A percentile compares a stretch with the other conserved stretches of the same genome.
Conservation (phyloP, 1,140 invertebrate species). For the Sycophila sp. region DNA sequence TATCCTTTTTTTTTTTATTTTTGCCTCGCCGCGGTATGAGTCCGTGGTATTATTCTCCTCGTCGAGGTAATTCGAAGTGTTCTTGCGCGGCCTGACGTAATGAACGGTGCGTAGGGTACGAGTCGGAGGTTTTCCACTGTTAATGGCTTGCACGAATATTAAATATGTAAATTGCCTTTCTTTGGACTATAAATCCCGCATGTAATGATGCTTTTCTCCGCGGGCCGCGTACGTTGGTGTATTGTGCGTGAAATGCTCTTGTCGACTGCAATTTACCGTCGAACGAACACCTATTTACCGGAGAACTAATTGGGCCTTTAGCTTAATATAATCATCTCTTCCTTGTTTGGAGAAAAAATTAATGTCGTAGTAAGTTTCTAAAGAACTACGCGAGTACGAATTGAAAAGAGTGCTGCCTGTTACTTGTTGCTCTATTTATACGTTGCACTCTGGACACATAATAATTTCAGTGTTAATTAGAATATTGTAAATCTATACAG, state of each 20-base stretch:
- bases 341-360: background rate
- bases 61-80: background rate
- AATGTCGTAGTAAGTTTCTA: too few relatives aligned
- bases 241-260: background rate
- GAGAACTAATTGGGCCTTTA: background rate
- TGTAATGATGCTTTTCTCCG: background rate
- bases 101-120: too few relatives aligned
- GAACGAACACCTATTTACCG: background rate
- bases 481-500: too few relatives aligned
- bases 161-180: constrained; percentile 2
- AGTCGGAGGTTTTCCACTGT: background rate
- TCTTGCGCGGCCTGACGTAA: background rate
- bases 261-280: background rate
- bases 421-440: too few relatives aligned
- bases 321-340: background rate
- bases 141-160: background rate
- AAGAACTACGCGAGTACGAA: too few relatives aligned
- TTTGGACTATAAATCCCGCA: background rate
- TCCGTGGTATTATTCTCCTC: background rate
- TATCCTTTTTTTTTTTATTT: too few relatives aligned
- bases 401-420: too few relatives aligned
- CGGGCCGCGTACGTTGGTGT: too few relatives aligned
- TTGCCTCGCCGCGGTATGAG: background rate
- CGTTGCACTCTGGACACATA: too few relatives aligned
- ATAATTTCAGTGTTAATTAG: too few relatives aligned